These are phyloP conservation scores for Oligia fasciuncula DNA, from an alignment of 2,888 invertebrate genomes.

Conservation along the genomic window DNA sequence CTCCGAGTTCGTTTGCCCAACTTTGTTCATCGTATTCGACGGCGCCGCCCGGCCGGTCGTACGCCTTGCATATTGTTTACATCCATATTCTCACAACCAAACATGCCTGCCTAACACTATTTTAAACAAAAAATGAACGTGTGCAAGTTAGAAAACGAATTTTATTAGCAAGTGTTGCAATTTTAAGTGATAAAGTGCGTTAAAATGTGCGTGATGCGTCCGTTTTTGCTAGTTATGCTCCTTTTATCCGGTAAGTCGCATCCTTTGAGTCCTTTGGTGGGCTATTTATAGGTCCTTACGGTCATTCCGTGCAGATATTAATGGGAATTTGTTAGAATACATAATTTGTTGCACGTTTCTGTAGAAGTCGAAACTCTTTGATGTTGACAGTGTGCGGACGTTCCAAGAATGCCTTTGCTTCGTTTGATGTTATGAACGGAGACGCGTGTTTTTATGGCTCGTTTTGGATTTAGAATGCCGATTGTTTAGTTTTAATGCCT, in stretches of 20 bases:
- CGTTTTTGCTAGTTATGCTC: conserved; percentile 78
- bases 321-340: conserved; percentile 79
- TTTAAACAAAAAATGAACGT: conserved; percentile 75
- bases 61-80: conserved; percentile 69
- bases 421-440: conserved; percentile 71
- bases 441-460: conserved; percentile 65
- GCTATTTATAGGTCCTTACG: conserved; percentile 85
- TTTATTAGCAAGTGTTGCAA: conserved; percentile 64
- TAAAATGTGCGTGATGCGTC: conserved; percentile 82
- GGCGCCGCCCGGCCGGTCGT: conserved; percentile 69
- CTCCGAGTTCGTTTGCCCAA: conserved; percentile 64
- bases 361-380: conserved; percentile 70
- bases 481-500: conserved; percentile 52
- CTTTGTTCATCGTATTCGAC: conserved; percentile 71
- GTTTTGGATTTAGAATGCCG: conserved; percentile 62
- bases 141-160: conserved; percentile 57
- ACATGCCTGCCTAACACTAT: conserved; percentile 72
- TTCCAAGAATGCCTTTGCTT: conserved; percentile 64
- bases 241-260: conserved; percentile 86
- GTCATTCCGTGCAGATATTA: conserved; percentile 84
- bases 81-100: conserved; percentile 68
- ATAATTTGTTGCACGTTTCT: conserved; percentile 72
- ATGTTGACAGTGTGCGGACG: conserved; percentile 67
- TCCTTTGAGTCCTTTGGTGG: conserved; percentile 79
- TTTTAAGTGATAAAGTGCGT: conserved; percentile 75